Percentiles rank a stretch among this genome's conserved stretches.
These are phyloP conservation scores for Patiria miniata DNA, from an alignment of 35 echinoderm and acorn worm genomes.

Conservation along the genomic window DNA sequence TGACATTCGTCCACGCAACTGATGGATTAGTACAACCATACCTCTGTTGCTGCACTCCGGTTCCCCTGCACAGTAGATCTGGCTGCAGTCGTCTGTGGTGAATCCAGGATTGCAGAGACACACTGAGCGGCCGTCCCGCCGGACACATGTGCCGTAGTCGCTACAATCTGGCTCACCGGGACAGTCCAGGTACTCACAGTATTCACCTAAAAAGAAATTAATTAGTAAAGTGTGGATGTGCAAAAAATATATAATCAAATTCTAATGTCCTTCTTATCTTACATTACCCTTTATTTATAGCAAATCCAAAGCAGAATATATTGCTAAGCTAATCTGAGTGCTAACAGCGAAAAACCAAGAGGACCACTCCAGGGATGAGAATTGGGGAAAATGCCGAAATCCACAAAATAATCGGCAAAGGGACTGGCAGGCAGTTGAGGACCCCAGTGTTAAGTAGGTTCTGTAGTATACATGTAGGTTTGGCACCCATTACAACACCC, in stretches of 20 bases:
- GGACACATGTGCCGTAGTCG: conserved; percentile 61
- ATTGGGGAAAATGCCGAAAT: too few species aligned
- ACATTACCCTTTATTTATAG: neutral
- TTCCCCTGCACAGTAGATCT: conserved; percentile 71
- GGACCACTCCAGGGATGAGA: too few species aligned
- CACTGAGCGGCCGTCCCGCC: conserved; percentile 56
- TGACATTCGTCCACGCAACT: too few species aligned
- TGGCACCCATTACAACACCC: too few species aligned
- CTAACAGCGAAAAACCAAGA: too few species aligned
- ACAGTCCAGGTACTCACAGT: conserved; percentile 68
- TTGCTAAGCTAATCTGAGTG: too few species aligned
- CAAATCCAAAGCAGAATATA: too few species aligned
- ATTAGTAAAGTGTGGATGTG: neutral
- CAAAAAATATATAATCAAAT: neutral
- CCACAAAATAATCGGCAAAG: too few species aligned
- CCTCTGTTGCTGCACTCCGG: conserved; percentile 76
- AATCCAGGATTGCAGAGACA: conserved; percentile 83
- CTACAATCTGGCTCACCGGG: conserved; percentile 91
- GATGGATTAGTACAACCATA: conserved; percentile 23
- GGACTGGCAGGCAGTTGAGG: too few species aligned
- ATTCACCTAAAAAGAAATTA: conserved; percentile 54
- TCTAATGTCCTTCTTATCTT: neutral
- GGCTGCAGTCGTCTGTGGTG: conserved; percentile 71
- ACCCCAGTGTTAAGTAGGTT: too few species aligned
- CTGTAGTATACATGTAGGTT: too few species aligned